phyloP scores from a whole-genome alignment of 2,797 vertebrate genomes.

The Brachymystax lenok region DNA sequence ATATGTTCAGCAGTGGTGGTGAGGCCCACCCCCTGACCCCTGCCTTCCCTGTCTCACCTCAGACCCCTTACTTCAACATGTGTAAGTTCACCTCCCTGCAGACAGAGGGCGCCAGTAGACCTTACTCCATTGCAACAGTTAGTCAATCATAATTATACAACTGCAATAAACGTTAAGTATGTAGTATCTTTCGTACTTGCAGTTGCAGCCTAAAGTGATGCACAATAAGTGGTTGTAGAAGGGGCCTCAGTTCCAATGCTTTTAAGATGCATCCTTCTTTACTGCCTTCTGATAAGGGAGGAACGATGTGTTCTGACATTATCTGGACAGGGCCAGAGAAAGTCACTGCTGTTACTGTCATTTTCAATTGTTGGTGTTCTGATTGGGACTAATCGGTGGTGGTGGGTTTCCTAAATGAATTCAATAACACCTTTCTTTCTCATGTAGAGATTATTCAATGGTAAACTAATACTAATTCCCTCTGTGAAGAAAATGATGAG shows the following conservation, averaged over 20 bases:
- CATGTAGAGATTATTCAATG: neutral
- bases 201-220: too few relatives aligned
- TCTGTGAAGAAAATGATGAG: neutral
- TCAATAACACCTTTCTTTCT: neutral
- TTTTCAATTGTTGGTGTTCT: too few relatives aligned
- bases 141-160: neutral
- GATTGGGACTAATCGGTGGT: neutral
- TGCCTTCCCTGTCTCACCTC: conserved; percentile 72
- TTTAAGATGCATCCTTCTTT: neutral
- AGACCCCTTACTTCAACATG: conserved; percentile 77
- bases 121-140: neutral
- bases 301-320: neutral
- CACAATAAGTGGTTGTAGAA: neutral
- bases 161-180: neutral
- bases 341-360: neutral
- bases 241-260: neutral
- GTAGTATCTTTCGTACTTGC: neutral
- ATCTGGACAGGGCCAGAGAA: neutral
- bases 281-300: neutral
- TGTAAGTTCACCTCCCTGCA: conserved; percentile 68
- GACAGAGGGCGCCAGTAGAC: conserved; percentile 26
- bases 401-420: neutral
- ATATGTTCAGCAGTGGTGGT: conserved; percentile 78
- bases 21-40: conserved; percentile 79
- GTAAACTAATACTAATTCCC: neutral